These are phyloP conservation scores for Falco novaeseelandiae DNA, from an alignment of 2,797 vertebrate genomes.

Conservation along the genomic window DNA sequence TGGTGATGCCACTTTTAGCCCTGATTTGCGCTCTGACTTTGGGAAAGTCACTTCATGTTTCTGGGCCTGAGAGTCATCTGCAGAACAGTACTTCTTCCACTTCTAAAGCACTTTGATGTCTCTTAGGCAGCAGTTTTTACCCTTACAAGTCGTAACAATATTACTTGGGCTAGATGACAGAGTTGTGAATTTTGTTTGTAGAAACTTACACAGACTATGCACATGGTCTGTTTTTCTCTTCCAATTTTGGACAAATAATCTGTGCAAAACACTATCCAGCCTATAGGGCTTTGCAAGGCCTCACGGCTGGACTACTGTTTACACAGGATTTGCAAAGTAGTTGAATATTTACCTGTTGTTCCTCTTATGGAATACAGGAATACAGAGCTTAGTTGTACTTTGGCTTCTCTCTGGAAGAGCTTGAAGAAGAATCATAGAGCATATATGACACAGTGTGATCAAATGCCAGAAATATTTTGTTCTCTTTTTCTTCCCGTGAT, in stretches of 20 bases:
- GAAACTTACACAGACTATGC: neutral
- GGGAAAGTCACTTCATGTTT: neutral
- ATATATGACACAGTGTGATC: constrained; percentile 77
- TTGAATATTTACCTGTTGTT: neutral
- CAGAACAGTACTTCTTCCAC: neutral
- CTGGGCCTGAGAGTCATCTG: neutral
- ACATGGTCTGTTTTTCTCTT: neutral
- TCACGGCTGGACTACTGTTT: neutral
- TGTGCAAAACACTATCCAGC: neutral
- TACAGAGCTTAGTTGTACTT: neutral
- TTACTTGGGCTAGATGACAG: neutral
- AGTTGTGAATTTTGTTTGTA: neutral
- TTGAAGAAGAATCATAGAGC: constrained; percentile 64
- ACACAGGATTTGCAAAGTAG: neutral
- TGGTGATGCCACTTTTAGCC: neutral
- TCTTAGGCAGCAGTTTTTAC: no score
- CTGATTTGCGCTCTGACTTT: neutral
- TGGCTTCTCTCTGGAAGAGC: constrained; percentile 38
- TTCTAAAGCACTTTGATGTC: neutral
- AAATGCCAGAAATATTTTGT: constrained; percentile 81
- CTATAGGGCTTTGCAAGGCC: neutral
- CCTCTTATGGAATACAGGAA: neutral
- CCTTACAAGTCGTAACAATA: neutral
- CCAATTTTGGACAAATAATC: neutral
- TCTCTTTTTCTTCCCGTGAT: constrained; percentile 79